Evolutionary conservation across 1,140 invertebrate species (phyloP).

Genomic region (Diorhabda sublineata): DNA sequence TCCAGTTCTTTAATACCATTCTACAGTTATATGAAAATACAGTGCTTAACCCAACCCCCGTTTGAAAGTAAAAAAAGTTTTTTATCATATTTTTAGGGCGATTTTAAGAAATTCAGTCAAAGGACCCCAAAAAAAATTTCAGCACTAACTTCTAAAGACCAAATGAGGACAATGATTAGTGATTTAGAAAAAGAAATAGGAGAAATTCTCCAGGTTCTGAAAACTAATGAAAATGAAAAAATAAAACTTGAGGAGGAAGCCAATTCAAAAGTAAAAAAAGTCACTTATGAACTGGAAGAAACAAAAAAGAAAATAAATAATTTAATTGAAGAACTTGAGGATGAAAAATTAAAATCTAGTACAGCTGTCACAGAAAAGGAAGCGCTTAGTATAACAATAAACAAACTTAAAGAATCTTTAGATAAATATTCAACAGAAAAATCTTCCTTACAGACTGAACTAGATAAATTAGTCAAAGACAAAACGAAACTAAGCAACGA

Average conservation of each 20-base stretch:
- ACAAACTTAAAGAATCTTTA: constrained; percentile 49
- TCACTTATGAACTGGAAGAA: constrained; percentile 35
- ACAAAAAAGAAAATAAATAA: constrained; percentile 31
- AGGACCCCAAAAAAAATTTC: background rate
- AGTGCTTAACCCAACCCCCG: background rate
- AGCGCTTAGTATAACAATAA: constrained; percentile 50
- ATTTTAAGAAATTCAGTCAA: constrained; percentile 10
- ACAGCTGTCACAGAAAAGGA: constrained; percentile 52
- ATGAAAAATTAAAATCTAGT: constrained; percentile 51
- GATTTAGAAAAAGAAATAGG: constrained; percentile 78
- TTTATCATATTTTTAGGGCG: background rate
- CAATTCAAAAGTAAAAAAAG: constrained; percentile 47
- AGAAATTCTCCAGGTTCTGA: constrained; percentile 60
- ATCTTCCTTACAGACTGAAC: constrained; percentile 49
- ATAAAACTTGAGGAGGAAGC: constrained; percentile 51
- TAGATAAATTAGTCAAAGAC: constrained; percentile 50
- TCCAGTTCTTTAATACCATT: background rate
- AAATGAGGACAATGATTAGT: constrained; percentile 73
- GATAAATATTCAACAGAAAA: constrained; percentile 49
- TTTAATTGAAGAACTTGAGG: constrained; percentile 46
- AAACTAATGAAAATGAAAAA: constrained; percentile 55
- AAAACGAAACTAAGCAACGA: constrained; percentile 50
- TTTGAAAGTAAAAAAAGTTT: background rate
- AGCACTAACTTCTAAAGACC: constrained; percentile 64
- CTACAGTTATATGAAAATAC: background rate